phyloP scores from a whole-genome alignment of 2,888 invertebrate species.

The Hyles lineata region DNA sequence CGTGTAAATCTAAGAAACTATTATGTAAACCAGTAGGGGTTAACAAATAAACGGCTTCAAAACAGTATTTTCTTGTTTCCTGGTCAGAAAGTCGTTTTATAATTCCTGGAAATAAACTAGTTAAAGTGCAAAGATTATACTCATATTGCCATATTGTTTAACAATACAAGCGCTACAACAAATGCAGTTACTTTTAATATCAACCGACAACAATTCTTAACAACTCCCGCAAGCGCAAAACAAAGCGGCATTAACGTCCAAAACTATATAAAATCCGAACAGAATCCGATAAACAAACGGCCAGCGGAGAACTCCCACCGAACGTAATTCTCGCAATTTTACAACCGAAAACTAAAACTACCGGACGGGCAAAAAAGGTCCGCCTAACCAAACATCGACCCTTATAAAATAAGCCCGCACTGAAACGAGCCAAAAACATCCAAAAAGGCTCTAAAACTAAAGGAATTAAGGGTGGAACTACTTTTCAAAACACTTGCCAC shows the following conservation, averaged over 20 bases:
- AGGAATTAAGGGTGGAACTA: slow-evolving; percentile 81
- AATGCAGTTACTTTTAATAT: neutral
- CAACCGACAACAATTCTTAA: neutral
- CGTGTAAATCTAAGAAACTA: too few species aligned
- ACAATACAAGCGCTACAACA: neutral
- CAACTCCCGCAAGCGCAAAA: slow-evolving; percentile 46
- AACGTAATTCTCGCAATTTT: slow-evolving; percentile 68
- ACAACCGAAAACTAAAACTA: slow-evolving; percentile 74
- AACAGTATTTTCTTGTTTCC: too few species aligned
- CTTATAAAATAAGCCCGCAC: slow-evolving; percentile 75
- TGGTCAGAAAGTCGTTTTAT: too few species aligned
- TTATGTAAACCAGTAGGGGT: too few species aligned
- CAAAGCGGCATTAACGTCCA: slow-evolving; percentile 24
- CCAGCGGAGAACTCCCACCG: slow-evolving; percentile 51
- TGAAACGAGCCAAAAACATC: slow-evolving; percentile 73
- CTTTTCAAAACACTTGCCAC: slow-evolving; percentile 82
- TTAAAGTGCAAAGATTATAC: too few species aligned
- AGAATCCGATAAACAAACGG: slow-evolving; percentile 38
- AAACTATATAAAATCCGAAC: slow-evolving; percentile 25
- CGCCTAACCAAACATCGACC: slow-evolving; percentile 83
- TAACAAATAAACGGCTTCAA: too few species aligned
- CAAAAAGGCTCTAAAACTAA: slow-evolving; percentile 85
- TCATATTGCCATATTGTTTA: too few species aligned
- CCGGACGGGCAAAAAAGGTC: slow-evolving; percentile 80
- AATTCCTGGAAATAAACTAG: too few species aligned